These are phyloP conservation scores for Pantherophis vulpinus DNA, from an alignment of 2,797 vertebrate species.

Conservation along the genomic window DNA sequence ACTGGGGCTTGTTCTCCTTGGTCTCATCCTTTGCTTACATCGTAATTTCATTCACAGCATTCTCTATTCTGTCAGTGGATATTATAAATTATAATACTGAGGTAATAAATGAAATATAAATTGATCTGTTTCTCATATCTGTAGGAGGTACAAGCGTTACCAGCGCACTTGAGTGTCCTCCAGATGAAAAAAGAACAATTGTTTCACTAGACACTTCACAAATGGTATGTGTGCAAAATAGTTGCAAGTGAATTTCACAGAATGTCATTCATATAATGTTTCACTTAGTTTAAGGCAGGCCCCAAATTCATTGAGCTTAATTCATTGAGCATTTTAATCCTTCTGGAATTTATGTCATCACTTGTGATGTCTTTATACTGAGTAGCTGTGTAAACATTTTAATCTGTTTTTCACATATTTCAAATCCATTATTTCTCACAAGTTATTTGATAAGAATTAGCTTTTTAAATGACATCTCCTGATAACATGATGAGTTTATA, in stretches of 20 bases:
- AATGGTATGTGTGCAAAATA: constrained; percentile 80
- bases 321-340: not conserved
- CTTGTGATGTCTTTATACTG: not conserved
- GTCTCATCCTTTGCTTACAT: not conserved
- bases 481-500: not conserved
- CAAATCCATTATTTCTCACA: not conserved
- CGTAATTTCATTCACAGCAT: not conserved
- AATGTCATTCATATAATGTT: not conserved
- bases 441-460: not conserved
- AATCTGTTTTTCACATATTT: not conserved
- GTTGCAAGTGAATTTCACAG: not conserved
- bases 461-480: not conserved
- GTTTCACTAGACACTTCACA: constrained; percentile 96
- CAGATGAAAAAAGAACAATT: constrained; percentile 90
- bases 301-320: not conserved
- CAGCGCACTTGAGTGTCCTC: constrained; percentile 90
- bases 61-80: not conserved
- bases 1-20: not conserved
- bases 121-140: constrained; percentile 45
- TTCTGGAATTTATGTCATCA: not conserved
- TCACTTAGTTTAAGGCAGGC: not conserved
- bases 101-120: constrained; percentile 30
- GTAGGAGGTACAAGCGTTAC: constrained; percentile 97
- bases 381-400: not conserved
- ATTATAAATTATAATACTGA: not conserved